These are phyloP conservation scores for Sebastes schlegelii DNA, from an alignment of 2,113 vertebrate genomes.

Conservation along the genomic window DNA sequence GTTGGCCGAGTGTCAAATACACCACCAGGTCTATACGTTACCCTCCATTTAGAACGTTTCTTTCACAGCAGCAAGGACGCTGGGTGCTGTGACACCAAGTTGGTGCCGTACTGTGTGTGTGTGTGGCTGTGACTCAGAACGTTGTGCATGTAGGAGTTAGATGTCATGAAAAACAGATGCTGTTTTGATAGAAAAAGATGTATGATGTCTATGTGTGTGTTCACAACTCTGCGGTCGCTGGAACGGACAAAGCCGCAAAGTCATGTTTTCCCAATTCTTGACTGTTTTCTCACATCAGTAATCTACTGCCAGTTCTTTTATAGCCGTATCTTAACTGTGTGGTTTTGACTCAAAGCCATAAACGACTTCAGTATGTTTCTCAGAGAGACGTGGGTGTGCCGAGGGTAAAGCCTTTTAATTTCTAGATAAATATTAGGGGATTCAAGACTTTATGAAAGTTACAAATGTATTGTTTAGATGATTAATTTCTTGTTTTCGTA, in stretches of 20 bases:
- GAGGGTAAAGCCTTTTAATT: neutral
- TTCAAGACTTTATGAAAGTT: neutral
- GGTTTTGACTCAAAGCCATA: conserved; percentile 52
- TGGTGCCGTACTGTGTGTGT: neutral
- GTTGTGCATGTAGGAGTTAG: neutral
- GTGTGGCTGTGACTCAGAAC: conserved; percentile 8
- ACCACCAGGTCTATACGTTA: neutral
- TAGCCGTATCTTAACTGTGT: conserved; percentile 29
- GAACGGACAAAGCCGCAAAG: conserved; percentile 32
- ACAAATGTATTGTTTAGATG: conserved; percentile 22
- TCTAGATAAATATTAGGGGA: conserved; percentile 37
- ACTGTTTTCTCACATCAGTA: conserved; percentile 9
- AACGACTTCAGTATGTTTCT: conserved; percentile 42
- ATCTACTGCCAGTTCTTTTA: conserved; percentile 35
- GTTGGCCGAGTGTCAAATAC: conserved; percentile 31
- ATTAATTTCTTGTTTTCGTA: conserved; percentile 19
- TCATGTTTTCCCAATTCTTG: conserved; percentile 43
- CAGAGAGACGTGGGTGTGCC: conserved; percentile 7
- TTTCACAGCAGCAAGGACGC: neutral
- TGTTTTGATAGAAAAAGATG: conserved; percentile 31
- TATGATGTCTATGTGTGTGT: neutral
- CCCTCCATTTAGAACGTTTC: conserved; percentile 7
- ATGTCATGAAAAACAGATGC: conserved; percentile 6
- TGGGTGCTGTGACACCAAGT: neutral
- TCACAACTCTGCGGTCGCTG: neutral